phyloP scores from a whole-genome alignment of 1,140 invertebrate genomes.

The Babylonia areolata region DNA sequence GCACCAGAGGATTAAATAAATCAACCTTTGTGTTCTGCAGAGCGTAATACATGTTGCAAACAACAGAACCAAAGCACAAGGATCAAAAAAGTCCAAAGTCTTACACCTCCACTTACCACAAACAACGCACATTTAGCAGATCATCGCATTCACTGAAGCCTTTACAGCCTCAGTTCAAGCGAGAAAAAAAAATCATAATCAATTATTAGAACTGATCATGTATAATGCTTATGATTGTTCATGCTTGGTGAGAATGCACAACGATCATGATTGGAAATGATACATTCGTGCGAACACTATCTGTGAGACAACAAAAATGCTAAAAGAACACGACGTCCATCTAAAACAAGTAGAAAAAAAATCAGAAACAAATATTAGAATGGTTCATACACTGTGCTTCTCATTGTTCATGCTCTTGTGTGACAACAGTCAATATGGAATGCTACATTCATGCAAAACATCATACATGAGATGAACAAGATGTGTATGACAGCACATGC shows the following conservation, averaged over 20 bases:
- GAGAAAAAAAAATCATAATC: not conserved
- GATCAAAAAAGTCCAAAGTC: not conserved
- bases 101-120: constrained; percentile 6
- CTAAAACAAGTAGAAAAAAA: too few species aligned
- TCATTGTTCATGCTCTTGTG: too few species aligned
- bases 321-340: not conserved
- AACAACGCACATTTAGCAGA: constrained; percentile 22
- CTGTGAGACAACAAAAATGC: not conserved
- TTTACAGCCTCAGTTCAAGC: not conserved
- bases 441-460: too few species aligned
- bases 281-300: not conserved
- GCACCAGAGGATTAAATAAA: too few species aligned
- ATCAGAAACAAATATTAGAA: too few species aligned
- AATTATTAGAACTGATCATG: not conserved
- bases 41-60: too few species aligned
- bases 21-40: too few species aligned
- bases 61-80: too few species aligned
- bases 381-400: too few species aligned
- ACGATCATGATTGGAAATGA: not conserved
- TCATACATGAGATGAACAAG: too few species aligned
- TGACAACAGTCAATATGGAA: too few species aligned
- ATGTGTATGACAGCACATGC: too few species aligned
- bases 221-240: not conserved
- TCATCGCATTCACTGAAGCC: not conserved
- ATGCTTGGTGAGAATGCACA: not conserved